Conservation (phyloP, 1,140 invertebrate species). For the Drosophila athabasca region DNA sequence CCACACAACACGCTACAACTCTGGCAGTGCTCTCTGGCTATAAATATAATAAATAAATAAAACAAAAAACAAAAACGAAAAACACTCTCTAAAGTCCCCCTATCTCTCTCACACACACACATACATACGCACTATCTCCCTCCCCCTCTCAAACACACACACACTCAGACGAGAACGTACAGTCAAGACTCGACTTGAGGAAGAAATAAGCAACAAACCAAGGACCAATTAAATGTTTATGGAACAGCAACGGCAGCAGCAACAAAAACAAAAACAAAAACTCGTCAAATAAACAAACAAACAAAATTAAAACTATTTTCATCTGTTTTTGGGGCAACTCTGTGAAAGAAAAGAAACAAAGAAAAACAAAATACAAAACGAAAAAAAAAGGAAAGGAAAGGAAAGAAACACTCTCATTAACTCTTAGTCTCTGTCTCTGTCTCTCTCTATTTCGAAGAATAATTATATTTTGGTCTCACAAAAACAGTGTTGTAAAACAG, state of each 20-base stretch:
- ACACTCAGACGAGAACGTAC: slow-evolving; percentile 14
- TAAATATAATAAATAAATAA: slow-evolving; percentile 23
- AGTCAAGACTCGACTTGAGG: slow-evolving; percentile 22
- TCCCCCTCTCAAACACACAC: slow-evolving; percentile 21
- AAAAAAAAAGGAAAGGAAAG: background rate
- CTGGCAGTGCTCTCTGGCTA: slow-evolving; percentile 79
- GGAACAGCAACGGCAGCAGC: slow-evolving; percentile 31
- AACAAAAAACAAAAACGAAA: slow-evolving; percentile 6
- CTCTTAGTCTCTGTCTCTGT: background rate
- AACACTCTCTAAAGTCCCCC: slow-evolving; percentile 34
- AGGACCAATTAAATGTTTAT: slow-evolving; percentile 80
- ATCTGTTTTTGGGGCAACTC: slow-evolving; percentile 26
- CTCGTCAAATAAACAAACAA: slow-evolving; percentile 11
- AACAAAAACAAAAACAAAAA: slow-evolving; percentile 24
- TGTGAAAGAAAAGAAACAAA: slow-evolving; percentile 27
- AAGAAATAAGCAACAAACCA: slow-evolving; percentile 56
- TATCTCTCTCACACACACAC: slow-evolving; percentile 33
- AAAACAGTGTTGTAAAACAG: slow-evolving; percentile 65
- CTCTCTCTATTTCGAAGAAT: slow-evolving; percentile 4
- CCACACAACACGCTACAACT: slow-evolving; percentile 73
- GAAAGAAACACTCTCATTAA: slow-evolving; percentile 10
- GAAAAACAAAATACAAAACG: slow-evolving; percentile 8
- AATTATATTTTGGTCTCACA: slow-evolving; percentile 1
- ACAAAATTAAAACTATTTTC: slow-evolving; percentile 24
- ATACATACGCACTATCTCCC: slow-evolving; percentile 25